Evolutionary conservation across 2,113 vertebrate genomes (phyloP), one percentile per base, ranked within the genome.

Genomic region (Hippocampus mohnikei): DNA sequence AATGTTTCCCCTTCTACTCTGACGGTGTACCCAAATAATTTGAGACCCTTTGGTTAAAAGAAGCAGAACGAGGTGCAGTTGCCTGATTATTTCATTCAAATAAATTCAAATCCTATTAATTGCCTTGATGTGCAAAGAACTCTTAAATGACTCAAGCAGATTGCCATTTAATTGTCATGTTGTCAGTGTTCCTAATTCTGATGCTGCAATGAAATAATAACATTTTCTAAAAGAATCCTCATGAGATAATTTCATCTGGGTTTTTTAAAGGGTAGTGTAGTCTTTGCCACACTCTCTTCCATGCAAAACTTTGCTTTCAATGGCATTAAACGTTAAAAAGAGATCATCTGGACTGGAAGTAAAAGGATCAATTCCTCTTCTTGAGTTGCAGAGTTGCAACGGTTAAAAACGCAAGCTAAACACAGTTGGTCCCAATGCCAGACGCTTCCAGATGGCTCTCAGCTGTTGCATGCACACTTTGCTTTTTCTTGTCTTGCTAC

Each of bases 291-390:
- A 71, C 76, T 44, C 80, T 77, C 76, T 71, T 71, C 55, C 42
- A 18, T 46, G 71, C 72, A 29, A 18, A 20, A 29, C 61, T 69
- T 77, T 61, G 70, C 16, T 10, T 41, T 68, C 40, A 46, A 68
- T n/a, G 68, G 64, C 77, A 75, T 70, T 81, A 74, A 76, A 67
- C 56, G 79, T 73, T 64, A 71, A 58, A 74, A 78, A 80, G 60
- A 74, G 79, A 79, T 84, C 87, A 84, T 88, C 85, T 87, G 84
- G 78, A 73, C 72, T 2, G 46, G 41, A 64, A 62, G 56, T 8
- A 69, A 66, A 18, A 44, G 61, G 60, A 71, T 52, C 69, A 74
- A 59, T 73, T 27, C 68, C 69, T 70, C 74, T 81, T 69, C 72
- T 73, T 70, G 74, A 78, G 74, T 70, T 48, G 21, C 71, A 46